Evolutionary conservation across 2,113 vertebrate species (phyloP).

Genomic region (Rhinogobius similis): DNA sequence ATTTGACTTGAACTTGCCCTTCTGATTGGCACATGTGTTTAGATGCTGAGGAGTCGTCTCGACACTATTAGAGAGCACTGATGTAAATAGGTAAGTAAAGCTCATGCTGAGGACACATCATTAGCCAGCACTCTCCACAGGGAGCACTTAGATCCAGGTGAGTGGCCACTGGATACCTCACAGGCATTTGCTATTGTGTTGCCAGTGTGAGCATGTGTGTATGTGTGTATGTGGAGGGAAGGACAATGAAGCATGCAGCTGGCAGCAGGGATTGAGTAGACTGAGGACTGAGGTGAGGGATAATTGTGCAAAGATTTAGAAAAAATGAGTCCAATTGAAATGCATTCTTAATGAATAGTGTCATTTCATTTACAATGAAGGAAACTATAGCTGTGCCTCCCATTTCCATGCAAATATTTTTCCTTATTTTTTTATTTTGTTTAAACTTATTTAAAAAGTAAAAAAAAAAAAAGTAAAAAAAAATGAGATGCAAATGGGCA

Average conservation of each 20-base stretch:
- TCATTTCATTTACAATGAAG: not conserved
- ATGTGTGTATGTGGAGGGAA: slow-evolving; percentile 33
- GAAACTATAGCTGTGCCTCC: not conserved
- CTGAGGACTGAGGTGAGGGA: slow-evolving; percentile 53
- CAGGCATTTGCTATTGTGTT: slow-evolving; percentile 49
- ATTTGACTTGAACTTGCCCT: not conserved
- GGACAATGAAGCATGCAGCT: slow-evolving; percentile 71
- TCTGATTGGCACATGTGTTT: slow-evolving; percentile 12
- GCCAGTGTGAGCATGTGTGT: slow-evolving; percentile 18
- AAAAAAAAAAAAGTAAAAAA: slow-evolving; percentile 33
- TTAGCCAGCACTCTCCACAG: slow-evolving; percentile 67
- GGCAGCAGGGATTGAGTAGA: slow-evolving; percentile 60
- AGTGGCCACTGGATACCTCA: slow-evolving; percentile 64
- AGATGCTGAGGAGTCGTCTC: slow-evolving; percentile 24
- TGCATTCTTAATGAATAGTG: not conserved
- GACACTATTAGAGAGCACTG: slow-evolving; percentile 51
- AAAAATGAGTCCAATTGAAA: slow-evolving; percentile 22
- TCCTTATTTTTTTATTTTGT: not conserved
- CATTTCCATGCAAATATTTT: slow-evolving; percentile 47
- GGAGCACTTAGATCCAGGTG: slow-evolving; percentile 76
- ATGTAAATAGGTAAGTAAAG: slow-evolving; percentile 80
- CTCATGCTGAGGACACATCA: slow-evolving; percentile 77
- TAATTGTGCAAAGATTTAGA: slow-evolving; percentile 45
- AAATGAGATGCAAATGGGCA: slow-evolving; percentile 63
- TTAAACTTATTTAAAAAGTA: not conserved